Conservation (phyloP, 92 coral and sea anemone genomes). For the Zoanthus sansibaricus region DNA sequence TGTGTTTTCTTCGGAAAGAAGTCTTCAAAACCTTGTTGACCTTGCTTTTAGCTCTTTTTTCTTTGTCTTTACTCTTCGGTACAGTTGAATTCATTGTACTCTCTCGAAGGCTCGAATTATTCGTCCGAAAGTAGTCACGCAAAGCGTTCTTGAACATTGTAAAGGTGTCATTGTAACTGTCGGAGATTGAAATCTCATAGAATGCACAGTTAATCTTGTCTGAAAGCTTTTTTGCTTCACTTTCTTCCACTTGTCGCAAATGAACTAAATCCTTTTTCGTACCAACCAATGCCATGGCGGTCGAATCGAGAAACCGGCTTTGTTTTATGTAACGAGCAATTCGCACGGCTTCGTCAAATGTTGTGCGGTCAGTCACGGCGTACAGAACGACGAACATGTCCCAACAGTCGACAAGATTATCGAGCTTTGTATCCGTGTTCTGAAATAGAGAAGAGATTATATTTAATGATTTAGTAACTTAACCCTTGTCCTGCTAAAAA, state of each 20-base stretch:
- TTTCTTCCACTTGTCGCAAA: constrained; percentile 73
- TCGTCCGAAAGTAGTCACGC: constrained; percentile 61
- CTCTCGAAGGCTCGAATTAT: background rate
- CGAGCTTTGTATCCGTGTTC: constrained; percentile 90
- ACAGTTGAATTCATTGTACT: constrained; percentile 13
- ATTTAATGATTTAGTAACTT: background rate
- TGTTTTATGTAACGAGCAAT: constrained; percentile 84
- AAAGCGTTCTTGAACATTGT: constrained; percentile 81
- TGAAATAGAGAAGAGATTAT: constrained; percentile 16
- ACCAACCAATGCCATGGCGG: constrained; percentile 80
- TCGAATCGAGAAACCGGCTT: constrained; percentile 73
- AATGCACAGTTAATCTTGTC: constrained; percentile 84
- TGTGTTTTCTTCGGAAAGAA: constrained; percentile 33
- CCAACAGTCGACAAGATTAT: constrained; percentile 71
- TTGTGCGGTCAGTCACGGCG: constrained; percentile 82
- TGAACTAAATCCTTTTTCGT: constrained; percentile 91
- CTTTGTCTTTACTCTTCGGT: constrained; percentile 31
- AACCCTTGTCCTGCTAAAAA: no score
- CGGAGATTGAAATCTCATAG: constrained; percentile 92
- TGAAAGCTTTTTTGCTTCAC: constrained; percentile 81
- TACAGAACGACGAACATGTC: constrained; percentile 92
- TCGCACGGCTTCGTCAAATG: constrained; percentile 83
- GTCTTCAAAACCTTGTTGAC: constrained; percentile 30
- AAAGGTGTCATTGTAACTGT: constrained; percentile 74
- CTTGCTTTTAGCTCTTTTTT: constrained; percentile 26